phyloP scores from a whole-genome alignment of 1,140 invertebrate genomes.

The Monochamus saltuarius region DNA sequence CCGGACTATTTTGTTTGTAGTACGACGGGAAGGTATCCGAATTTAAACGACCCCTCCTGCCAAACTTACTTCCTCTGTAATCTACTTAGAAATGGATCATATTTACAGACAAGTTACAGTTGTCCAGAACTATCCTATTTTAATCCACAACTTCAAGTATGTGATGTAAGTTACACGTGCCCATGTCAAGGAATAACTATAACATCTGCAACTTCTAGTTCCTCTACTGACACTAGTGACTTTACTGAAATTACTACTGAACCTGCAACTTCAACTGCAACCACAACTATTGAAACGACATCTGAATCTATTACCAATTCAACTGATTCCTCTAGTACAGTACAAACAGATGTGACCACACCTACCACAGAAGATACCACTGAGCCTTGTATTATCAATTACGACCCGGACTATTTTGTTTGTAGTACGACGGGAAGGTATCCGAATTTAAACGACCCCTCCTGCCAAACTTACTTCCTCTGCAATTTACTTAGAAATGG shows the following conservation, averaged over 20 bases:
- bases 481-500: no score
- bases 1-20: background rate
- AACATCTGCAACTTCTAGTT: background rate
- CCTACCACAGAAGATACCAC: no score
- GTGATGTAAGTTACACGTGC: background rate
- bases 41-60: background rate
- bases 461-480: no score
- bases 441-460: no score
- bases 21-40: background rate
- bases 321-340: no score
- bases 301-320: background rate
- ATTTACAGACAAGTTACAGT: background rate
- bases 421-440: no score
- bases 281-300: background rate
- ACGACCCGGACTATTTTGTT: no score
- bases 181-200: background rate
- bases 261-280: background rate
- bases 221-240: no score
- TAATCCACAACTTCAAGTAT: background rate
- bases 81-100: background rate
- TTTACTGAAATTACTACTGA: no score
- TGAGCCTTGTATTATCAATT: no score
- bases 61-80: slow-evolving; percentile 2
- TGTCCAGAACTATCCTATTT: background rate
- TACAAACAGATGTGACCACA: no score